Evolutionary conservation across 2,888 invertebrate species (phyloP).

Genomic region (Lamellibrachia columna): DNA sequence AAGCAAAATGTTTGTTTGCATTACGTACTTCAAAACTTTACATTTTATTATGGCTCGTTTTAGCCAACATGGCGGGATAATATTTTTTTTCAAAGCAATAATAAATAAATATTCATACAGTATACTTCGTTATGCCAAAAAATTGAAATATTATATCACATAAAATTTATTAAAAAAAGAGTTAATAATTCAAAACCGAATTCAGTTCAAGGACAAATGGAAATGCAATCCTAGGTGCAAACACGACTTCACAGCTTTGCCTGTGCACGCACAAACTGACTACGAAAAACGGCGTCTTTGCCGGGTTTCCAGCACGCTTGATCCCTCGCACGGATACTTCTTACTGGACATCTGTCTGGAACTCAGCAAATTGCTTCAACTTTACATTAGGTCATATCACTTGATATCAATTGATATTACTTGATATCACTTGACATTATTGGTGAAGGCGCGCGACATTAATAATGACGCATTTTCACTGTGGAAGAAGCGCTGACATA

Average conservation of each 20-base stretch:
- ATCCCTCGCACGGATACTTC: not conserved
- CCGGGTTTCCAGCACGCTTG: not conserved
- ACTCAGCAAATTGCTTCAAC: conserved; percentile 3
- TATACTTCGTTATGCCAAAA: not conserved
- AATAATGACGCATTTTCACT: not conserved
- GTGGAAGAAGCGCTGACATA: not conserved
- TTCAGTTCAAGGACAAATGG: not conserved
- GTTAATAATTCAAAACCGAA: not conserved
- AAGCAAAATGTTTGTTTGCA: not conserved
- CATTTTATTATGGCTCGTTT: not conserved
- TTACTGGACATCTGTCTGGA: not conserved
- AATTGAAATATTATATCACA: not conserved
- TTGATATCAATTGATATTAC: not conserved
- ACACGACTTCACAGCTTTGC: not conserved
- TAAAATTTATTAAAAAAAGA: not conserved
- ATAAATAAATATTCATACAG: not conserved
- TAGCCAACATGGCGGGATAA: not conserved
- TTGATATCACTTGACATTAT: conserved; percentile 3
- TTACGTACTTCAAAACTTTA: not conserved
- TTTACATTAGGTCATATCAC: not conserved
- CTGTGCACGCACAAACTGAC: not conserved
- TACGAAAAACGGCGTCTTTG: not conserved
- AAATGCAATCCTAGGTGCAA: not conserved
- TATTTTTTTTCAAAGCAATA: not conserved
- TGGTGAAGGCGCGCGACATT: not conserved